These are phyloP conservation scores for Halcyon chelicuti DNA, from an alignment of 2,797 vertebrate species.

Conservation along the genomic window DNA sequence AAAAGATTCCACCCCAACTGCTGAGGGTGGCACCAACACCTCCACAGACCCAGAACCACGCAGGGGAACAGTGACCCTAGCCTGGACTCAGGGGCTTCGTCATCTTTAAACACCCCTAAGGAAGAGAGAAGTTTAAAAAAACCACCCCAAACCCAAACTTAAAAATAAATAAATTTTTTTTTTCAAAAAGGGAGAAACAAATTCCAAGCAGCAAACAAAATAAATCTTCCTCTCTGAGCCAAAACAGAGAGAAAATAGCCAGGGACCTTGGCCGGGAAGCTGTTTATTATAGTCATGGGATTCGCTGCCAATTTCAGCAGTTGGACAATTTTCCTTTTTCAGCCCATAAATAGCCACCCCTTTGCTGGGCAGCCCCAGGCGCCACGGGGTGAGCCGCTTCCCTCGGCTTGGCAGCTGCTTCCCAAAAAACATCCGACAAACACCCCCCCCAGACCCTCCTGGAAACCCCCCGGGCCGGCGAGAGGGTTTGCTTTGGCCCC, in stretches of 20 bases:
- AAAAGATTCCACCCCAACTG: not conserved
- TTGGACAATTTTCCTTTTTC: slow-evolving; percentile 44
- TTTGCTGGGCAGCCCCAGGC: not conserved
- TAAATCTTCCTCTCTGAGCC: slow-evolving; percentile 30
- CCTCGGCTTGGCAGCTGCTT: not conserved
- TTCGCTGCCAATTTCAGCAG: slow-evolving; percentile 47
- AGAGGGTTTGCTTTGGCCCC: not conserved
- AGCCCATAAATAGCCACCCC: slow-evolving; percentile 33
- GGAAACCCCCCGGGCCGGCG: not conserved
- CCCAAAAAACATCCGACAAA: not conserved
- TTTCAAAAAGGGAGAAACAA: not conserved
- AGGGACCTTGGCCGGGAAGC: slow-evolving; percentile 54
- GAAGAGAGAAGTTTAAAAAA: too few relatives aligned
- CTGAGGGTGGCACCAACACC: not conserved
- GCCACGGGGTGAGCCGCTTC: not conserved
- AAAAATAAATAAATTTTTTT: not conserved
- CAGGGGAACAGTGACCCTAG: not conserved
- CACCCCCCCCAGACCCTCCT: not conserved
- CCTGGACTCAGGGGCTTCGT: accelerated
- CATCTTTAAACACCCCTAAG: not conserved
- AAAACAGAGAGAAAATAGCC: slow-evolving; percentile 68
- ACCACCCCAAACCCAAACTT: too few relatives aligned
- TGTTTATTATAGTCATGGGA: slow-evolving; percentile 41
- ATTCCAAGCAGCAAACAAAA: slow-evolving; percentile 26
- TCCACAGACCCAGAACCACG: not conserved